These are phyloP conservation scores for Magallana nippona DNA, from an alignment of 2,888 invertebrate species.

Conservation along the genomic window DNA sequence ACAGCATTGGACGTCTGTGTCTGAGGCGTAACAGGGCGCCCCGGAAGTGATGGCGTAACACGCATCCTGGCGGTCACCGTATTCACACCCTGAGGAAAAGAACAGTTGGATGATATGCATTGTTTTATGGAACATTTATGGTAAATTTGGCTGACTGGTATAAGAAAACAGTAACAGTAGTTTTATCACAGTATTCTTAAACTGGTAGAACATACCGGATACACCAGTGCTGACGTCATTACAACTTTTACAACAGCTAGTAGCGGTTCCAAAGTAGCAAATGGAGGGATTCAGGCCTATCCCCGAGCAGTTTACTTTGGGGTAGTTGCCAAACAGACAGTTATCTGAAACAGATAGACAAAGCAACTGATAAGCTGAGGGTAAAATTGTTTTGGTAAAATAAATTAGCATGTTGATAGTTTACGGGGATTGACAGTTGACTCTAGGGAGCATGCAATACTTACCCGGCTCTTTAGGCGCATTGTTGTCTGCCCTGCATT, in stretches of 20 bases:
- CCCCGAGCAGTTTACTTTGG: neutral
- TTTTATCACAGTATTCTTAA: neutral
- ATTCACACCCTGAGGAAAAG: conserved; percentile 21
- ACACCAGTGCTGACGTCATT: neutral
- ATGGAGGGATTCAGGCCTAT: neutral
- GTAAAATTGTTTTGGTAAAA: neutral
- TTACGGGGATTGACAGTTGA: too few species aligned
- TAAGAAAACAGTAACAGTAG: neutral
- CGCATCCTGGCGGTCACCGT: conserved; percentile 16
- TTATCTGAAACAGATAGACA: neutral
- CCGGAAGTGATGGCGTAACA: conserved; percentile 9
- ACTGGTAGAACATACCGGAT: conserved; percentile 7
- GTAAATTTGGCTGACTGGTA: too few species aligned
- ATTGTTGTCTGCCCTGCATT: neutral
- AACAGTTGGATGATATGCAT: neutral
- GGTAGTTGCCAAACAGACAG: conserved; percentile 38
- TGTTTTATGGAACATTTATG: too few species aligned
- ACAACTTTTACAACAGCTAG: conserved; percentile 6
- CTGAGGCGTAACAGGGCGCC: conserved; percentile 8
- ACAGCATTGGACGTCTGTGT: conserved; percentile 21
- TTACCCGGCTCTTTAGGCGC: conserved; percentile 32
- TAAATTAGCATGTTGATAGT: too few species aligned
- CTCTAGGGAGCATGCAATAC: neutral
- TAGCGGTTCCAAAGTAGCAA: neutral
- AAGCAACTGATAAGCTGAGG: neutral